phyloP scores from a whole-genome alignment of 2,797 vertebrate genomes.

The Choloepus didactylus region DNA sequence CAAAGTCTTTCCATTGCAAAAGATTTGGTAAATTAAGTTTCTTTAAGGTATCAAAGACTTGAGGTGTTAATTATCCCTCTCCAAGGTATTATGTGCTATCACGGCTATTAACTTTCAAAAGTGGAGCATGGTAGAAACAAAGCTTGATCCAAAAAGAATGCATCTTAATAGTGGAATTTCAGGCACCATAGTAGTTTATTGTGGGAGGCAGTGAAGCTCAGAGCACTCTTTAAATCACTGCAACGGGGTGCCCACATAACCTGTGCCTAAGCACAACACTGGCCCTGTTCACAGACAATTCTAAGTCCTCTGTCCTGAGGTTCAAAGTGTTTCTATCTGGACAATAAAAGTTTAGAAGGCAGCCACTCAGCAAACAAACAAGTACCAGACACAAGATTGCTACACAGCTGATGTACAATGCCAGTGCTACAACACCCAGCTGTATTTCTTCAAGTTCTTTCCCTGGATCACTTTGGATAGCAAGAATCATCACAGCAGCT shows the following conservation, averaged over 20 bases:
- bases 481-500: background rate
- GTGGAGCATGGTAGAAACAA: background rate
- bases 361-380: conserved; percentile 33
- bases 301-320: background rate
- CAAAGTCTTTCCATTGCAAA: background rate
- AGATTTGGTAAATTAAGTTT: background rate
- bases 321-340: background rate
- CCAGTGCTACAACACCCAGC: background rate
- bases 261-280: background rate
- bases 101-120: background rate
- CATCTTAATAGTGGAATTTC: background rate
- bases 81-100: background rate
- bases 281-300: background rate
- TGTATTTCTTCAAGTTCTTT: background rate
- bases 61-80: background rate
- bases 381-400: background rate
- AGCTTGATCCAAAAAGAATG: background rate
- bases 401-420: background rate
- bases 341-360: background rate
- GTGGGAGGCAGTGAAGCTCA: background rate
- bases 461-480: background rate
- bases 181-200: background rate
- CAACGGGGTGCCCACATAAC: background rate
- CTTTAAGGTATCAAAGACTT: background rate
- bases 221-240: background rate